A percentile compares a stretch with the other conserved stretches of the same genome.
phyloP scores from a whole-genome alignment of 2,888 invertebrate genomes.

The Euclidia mi region DNA sequence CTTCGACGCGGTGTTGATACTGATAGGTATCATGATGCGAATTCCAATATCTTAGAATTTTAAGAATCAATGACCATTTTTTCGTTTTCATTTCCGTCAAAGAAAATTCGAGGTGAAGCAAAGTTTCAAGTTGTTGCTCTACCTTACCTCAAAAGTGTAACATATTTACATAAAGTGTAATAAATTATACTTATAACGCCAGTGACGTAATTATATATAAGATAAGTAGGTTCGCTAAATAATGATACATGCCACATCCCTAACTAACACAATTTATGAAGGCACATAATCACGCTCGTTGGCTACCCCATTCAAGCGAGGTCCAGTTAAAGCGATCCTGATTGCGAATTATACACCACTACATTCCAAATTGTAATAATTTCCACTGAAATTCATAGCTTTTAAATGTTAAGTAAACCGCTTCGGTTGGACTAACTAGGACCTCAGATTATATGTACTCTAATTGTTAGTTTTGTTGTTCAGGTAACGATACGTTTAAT shows the following conservation, averaged over 20 bases:
- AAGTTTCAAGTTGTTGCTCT: too few relatives aligned
- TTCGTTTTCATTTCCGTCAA: slow-evolving; percentile 25
- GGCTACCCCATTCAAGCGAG: slow-evolving; percentile 66
- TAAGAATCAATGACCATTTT: slow-evolving; percentile 30
- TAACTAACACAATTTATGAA: slow-evolving; percentile 52
- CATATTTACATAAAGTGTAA: too few relatives aligned
- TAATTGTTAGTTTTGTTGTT: slow-evolving; percentile 24
- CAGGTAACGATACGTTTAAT: slow-evolving; percentile 17
- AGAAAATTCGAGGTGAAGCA: too few relatives aligned
- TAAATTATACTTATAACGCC: too few relatives aligned
- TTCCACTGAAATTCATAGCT: slow-evolving; percentile 61
- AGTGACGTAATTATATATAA: too few relatives aligned
- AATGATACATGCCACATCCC: slow-evolving; percentile 12
- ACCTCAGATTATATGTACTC: slow-evolving; percentile 4
- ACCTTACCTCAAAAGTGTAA: too few relatives aligned
- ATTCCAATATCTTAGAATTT: slow-evolving; percentile 35
- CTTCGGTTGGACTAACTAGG: slow-evolving; percentile 25
- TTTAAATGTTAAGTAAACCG: slow-evolving; percentile 49
- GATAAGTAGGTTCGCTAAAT: not conserved
- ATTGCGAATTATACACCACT: slow-evolving; percentile 74
- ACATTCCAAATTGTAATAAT: slow-evolving; percentile 71
- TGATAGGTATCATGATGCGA: slow-evolving; percentile 47
- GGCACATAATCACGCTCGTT: slow-evolving; percentile 68
- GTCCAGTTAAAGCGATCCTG: slow-evolving; percentile 74
- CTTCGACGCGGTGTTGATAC: slow-evolving; percentile 32